Evolutionary conservation across 2,797 vertebrate species (phyloP).

Genomic region (Cichlasoma orientale): DNA sequence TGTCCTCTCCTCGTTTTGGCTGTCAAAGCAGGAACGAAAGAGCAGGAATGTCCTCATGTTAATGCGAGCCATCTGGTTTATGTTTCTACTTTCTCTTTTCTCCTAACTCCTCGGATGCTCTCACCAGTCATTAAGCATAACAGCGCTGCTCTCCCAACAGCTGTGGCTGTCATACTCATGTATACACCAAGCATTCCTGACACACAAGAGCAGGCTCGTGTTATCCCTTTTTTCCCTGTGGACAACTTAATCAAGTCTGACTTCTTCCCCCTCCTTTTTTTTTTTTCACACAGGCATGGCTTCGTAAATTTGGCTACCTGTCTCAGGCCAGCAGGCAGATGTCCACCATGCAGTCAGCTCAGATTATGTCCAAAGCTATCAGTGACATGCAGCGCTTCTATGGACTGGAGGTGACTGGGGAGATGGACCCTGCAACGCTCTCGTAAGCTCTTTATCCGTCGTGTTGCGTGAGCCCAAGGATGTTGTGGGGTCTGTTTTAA

Average conservation of each 20-base stretch:
- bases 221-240: constrained; percentile 3
- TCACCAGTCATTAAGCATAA: constrained; percentile 5
- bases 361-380: constrained; percentile 89
- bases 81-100: constrained; percentile 44
- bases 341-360: constrained; percentile 94
- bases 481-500: background rate
- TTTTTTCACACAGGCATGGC: constrained; percentile 83
- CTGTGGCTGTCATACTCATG: background rate
- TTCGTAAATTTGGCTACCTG: constrained; percentile 90
- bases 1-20: constrained; percentile 21
- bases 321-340: constrained; percentile 88
- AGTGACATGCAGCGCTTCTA: constrained; percentile 95
- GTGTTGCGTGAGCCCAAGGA: background rate
- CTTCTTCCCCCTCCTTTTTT: background rate
- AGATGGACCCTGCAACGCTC: constrained; percentile 85
- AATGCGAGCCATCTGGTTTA: constrained; percentile 71
- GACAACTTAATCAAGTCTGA: constrained; percentile 10
- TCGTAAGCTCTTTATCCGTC: constrained; percentile 73
- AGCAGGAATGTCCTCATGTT: constrained; percentile 63
- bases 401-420: constrained; percentile 87
- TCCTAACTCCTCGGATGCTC: constrained; percentile 50
- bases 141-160: background rate
- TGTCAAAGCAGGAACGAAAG: constrained; percentile 41
- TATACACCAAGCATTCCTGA: background rate
- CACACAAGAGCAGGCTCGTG: background rate